phyloP scores from a whole-genome alignment of 1,140 invertebrate species.

The Drosophila melanogaster region Release_6_plus_ISO1_MT NT_033779.5:20331501-20332000 shows the following conservation, averaged over 20 bases:
- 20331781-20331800: slow-evolving; percentile 17
- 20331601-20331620: slow-evolving; percentile 51
- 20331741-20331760: slow-evolving; percentile 40
- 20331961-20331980: neutral
- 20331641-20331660: slow-evolving; percentile 30
- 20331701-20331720: slow-evolving; percentile 37
- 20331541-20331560: slow-evolving; percentile 83
- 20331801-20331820: neutral
- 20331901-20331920: no score
- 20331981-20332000: neutral
- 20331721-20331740: slow-evolving; percentile 32
- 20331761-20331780: neutral
- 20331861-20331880: neutral
- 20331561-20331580: slow-evolving; percentile 82
- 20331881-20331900: no score
- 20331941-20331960: neutral
- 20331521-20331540: slow-evolving; percentile 64
- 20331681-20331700: slow-evolving; percentile 12
- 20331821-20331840: neutral
- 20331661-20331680: neutral
- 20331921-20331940: neutral
- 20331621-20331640: slow-evolving; percentile 44
- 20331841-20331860: neutral
- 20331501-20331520: slow-evolving; percentile 9
- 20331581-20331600: slow-evolving; percentile 59